Evolutionary conservation across 1,140 invertebrate genomes (phyloP).

Genomic region (Eriosoma lanigerum): DNA sequence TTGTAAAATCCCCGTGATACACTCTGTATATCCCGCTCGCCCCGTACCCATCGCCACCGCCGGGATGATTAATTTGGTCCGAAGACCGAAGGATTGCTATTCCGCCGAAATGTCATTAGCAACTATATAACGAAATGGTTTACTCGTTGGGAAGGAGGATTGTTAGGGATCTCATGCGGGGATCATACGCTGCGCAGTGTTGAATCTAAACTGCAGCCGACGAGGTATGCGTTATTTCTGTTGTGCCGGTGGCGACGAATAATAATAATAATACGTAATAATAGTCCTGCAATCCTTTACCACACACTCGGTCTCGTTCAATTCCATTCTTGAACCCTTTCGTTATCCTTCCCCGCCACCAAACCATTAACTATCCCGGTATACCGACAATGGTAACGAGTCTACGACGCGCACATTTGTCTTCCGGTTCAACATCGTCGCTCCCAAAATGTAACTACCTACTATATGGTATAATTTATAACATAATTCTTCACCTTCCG

Average conservation of each 20-base stretch:
- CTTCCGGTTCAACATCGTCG: too few relatives aligned
- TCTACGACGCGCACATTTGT: constrained; percentile 27
- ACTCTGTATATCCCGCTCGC: too few relatives aligned
- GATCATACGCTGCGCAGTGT: too few relatives aligned
- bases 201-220: constrained; percentile 17
- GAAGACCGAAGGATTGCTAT: background rate
- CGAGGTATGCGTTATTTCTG: constrained; percentile 30
- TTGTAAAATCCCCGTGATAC: too few relatives aligned
- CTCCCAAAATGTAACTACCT: background rate
- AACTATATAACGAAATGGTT: constrained; percentile 6
- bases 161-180: too few relatives aligned
- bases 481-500: background rate
- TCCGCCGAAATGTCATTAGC: constrained; percentile 42
- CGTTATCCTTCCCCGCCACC: background rate
- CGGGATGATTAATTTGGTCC: constrained; percentile 32
- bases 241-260: background rate
- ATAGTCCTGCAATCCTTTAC: background rate
- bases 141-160: background rate
- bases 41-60: background rate
- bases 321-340: background rate
- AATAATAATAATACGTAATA: constrained; percentile 19
- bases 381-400: background rate
- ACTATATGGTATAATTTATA: background rate
- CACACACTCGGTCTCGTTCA: background rate
- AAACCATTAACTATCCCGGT: background rate